A percentile compares a stretch with the other conserved stretches of the same genome.
phyloP scores from a whole-genome alignment of 1,140 invertebrate species.

The Penaeus indicus region DNA sequence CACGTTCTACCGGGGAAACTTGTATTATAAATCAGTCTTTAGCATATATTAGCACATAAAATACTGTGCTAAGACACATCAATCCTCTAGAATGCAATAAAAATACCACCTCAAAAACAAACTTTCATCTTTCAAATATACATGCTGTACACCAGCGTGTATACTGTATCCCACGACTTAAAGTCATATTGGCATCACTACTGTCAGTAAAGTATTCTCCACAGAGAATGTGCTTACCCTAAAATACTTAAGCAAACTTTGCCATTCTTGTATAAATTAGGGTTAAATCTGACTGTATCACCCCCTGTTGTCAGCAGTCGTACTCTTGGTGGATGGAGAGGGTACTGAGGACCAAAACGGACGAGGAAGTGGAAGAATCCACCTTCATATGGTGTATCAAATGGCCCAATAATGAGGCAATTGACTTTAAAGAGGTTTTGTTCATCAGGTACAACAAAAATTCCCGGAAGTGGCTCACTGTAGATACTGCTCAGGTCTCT shows the following conservation, averaged over 20 bases:
- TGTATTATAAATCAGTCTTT: conserved; percentile 69
- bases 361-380: conserved; percentile 78
- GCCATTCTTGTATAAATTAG: conserved; percentile 55
- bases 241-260: conserved; percentile 57
- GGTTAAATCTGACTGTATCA: conserved; percentile 45
- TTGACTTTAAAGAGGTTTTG: conserved; percentile 74
- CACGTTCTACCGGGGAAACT: conserved; percentile 73
- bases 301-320: conserved; percentile 49
- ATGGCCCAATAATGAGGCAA: conserved; percentile 77
- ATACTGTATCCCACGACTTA: background rate
- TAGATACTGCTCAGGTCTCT: conserved; percentile 76
- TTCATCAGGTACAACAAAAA: conserved; percentile 76
- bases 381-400: conserved; percentile 79
- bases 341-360: conserved; percentile 69
- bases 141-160: no score
- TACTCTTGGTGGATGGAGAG: conserved; percentile 52
- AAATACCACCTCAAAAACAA: no score
- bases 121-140: no score
- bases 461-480: conserved; percentile 74
- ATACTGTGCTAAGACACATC: background rate
- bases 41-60: background rate
- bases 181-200: background rate
- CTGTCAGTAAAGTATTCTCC: background rate
- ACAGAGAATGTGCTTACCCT: conserved; percentile 36
- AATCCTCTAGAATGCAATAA: no score